Evolutionary conservation across 1,140 invertebrate species (phyloP).

Genomic region (Diplogasteroides magnus): DNA sequence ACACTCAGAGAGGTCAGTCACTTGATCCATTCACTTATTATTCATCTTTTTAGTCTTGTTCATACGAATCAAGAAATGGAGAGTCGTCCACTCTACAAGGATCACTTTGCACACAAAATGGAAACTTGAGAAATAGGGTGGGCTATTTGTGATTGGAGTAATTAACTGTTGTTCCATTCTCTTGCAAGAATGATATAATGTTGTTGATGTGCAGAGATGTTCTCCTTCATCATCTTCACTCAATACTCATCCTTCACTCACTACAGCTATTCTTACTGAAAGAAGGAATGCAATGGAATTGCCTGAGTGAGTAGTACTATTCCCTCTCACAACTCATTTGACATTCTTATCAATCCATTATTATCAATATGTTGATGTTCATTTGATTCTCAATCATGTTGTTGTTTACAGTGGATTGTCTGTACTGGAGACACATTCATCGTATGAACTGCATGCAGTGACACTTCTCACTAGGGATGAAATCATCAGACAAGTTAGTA

Average conservation of each 20-base stretch:
- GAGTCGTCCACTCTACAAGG: too few species aligned
- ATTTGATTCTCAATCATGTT: not conserved
- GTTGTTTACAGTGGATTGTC: not conserved
- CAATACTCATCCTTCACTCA: not conserved
- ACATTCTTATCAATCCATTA: not conserved
- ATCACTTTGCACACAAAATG: too few species aligned
- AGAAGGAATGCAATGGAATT: not conserved
- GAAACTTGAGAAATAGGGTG: too few species aligned
- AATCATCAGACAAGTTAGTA: not conserved
- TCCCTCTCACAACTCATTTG: not conserved
- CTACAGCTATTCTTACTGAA: not conserved
- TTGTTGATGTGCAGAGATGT: too few species aligned
- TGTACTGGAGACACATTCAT: not conserved
- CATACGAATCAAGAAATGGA: too few species aligned
- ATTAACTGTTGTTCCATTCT: too few species aligned
- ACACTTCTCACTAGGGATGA: not conserved
- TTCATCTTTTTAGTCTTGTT: too few species aligned
- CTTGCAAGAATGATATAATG: too few species aligned
- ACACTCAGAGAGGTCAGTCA: too few species aligned
- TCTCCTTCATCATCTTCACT: not conserved
- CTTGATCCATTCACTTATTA: too few species aligned
- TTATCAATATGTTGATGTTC: not conserved
- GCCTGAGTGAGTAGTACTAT: not conserved
- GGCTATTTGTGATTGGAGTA: too few species aligned
- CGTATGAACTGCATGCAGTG: constrained; percentile 1